Evolutionary conservation across 2,888 invertebrate genomes (phyloP).

Genomic region (Sturmia bella): DNA sequence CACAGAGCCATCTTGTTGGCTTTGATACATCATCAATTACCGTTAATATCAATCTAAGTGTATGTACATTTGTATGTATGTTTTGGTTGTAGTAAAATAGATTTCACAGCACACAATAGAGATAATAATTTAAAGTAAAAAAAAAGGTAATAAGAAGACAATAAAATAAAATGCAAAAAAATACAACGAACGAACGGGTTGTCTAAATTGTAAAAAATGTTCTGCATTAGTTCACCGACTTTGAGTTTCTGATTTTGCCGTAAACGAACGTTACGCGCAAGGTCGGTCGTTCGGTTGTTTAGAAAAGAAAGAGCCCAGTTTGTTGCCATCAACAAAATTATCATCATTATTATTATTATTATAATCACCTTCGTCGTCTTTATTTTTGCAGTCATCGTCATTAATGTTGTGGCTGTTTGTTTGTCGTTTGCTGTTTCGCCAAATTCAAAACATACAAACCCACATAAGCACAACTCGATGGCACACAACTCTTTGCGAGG

Average conservation of each 20-base stretch:
- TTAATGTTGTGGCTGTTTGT: constrained; percentile 45
- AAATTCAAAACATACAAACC: constrained; percentile 39
- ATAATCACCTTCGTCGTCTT: background rate
- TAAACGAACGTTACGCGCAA: constrained; percentile 74
- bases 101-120: constrained; percentile 36
- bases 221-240: constrained; percentile 75
- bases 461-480: constrained; percentile 19
- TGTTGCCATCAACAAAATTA: constrained; percentile 38
- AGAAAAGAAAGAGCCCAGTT: constrained; percentile 47
- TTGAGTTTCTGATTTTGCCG: constrained; percentile 71
- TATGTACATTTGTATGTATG: no score
- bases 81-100: constrained; percentile 10
- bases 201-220: constrained; percentile 68
- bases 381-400: constrained; percentile 20
- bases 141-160: background rate
- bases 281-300: constrained; percentile 73
- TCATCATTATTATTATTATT: constrained; percentile 14
- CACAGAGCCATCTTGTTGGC: background rate
- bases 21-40: constrained; percentile 35
- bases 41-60: constrained; percentile 32
- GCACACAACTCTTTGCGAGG: constrained; percentile 16
- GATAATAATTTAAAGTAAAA: constrained; percentile 18
- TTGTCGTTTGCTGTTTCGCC: constrained; percentile 54
- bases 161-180: background rate
- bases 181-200: constrained; percentile 30